These are phyloP conservation scores for Perizoma affinitatum DNA, from an alignment of 2,888 invertebrate genomes.

Conservation along the genomic window DNA sequence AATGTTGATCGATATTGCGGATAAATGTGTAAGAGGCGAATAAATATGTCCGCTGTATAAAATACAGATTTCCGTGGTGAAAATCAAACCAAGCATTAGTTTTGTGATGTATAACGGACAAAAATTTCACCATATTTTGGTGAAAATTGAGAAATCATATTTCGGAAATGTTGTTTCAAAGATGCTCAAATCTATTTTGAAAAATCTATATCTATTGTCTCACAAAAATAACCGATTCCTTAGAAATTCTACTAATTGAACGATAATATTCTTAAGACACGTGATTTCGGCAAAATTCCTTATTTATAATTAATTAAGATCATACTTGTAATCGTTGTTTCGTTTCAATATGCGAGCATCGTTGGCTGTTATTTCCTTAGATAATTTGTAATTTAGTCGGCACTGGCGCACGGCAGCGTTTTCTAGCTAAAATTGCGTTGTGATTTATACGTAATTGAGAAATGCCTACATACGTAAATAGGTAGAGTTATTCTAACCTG, in stretches of 20 bases:
- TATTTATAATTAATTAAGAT: constrained; percentile 55
- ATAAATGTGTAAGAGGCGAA: no score
- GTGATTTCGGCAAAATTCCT: constrained; percentile 43
- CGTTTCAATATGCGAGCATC: constrained; percentile 50
- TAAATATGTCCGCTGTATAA: no score
- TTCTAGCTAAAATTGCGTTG: constrained; percentile 20
- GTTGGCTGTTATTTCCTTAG: constrained; percentile 25
- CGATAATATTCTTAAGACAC: constrained; percentile 50
- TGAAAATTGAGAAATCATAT: no score
- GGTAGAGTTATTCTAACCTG: background rate
- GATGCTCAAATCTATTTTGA: background rate
- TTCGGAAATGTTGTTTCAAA: no score
- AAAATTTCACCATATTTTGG: no score
- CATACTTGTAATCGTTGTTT: constrained; percentile 45
- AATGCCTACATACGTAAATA: constrained; percentile 5
- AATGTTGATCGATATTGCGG: no score
- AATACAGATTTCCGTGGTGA: no score
- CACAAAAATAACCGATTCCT: background rate
- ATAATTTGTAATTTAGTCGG: constrained; percentile 26
- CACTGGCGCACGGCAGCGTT: constrained; percentile 5
- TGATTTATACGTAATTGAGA: constrained; percentile 24
- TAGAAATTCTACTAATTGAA: constrained; percentile 42
- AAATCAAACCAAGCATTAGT: no score
- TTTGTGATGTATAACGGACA: no score
- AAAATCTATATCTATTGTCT: no score